Evolutionary conservation across 2,113 vertebrate species (phyloP).

Genomic region (Pheucticus melanocephalus): DNA sequence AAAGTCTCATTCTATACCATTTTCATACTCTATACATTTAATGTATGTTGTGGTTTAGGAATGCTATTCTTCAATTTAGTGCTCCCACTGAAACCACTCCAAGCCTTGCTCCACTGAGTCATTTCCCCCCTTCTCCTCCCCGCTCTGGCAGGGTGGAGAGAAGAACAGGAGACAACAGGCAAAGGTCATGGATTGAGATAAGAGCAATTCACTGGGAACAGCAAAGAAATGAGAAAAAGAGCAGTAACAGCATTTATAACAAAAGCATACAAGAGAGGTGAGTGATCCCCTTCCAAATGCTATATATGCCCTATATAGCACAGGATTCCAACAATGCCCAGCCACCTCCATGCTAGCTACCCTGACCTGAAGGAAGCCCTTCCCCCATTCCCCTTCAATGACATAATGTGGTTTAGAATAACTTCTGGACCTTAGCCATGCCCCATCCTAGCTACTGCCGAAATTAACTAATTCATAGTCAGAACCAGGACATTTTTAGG

Average conservation of each 20-base stretch:
- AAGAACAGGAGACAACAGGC: neutral
- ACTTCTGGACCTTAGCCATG: neutral
- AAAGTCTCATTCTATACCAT: neutral
- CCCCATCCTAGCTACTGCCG: neutral
- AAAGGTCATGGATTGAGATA: neutral
- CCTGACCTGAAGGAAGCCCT: neutral
- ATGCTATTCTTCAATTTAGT: neutral
- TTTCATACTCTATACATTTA: neutral
- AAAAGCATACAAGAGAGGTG: neutral
- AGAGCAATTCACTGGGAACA: neutral
- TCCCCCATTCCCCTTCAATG: neutral
- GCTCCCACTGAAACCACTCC: neutral
- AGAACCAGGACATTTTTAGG: neutral
- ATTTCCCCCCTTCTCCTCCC: neutral
- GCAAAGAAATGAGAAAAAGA: neutral
- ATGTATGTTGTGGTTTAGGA: neutral
- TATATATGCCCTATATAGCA: no score
- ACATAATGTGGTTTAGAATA: neutral
- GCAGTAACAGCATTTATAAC: neutral
- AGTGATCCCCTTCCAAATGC: neutral
- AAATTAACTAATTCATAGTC: neutral
- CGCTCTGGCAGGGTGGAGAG: neutral
- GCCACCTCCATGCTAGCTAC: neutral
- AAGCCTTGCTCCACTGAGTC: fast-evolving
- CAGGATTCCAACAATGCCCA: neutral